Conservation (phyloP, 92 coral and sea anemone genomes). For the Diadumene lineata region DNA sequence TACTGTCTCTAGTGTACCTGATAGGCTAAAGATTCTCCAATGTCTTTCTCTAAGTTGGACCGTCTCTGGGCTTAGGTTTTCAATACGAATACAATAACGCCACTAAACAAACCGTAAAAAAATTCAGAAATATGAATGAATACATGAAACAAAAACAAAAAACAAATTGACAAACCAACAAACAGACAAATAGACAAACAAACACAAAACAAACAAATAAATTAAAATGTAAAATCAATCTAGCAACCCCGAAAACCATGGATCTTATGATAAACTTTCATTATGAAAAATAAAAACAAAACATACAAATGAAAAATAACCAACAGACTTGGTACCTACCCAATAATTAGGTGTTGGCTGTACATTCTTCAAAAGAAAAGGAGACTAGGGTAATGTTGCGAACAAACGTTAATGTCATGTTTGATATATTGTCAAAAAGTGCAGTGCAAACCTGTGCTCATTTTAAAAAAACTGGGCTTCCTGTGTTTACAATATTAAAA, state of each 20-base stretch:
- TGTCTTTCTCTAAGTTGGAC: conserved; percentile 95
- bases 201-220: neutral
- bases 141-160: too few species aligned
- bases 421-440: neutral
- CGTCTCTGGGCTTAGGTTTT: conserved; percentile 82
- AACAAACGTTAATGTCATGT: neutral
- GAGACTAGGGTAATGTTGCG: neutral
- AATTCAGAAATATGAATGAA: too few species aligned
- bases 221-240: neutral
- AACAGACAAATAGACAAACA: neutral
- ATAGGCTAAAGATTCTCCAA: conserved; percentile 96
- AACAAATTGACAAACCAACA: too few species aligned
- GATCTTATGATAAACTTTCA: neutral
- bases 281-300: neutral
- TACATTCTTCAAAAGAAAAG: conserved; percentile 50
- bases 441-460: too few species aligned
- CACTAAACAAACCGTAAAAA: conserved; percentile 83
- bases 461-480: neutral
- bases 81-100: conserved; percentile 96
- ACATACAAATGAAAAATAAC: neutral
- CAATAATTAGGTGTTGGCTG: conserved; percentile 86
- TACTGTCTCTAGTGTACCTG: conserved; percentile 97
- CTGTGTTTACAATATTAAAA: too few species aligned
- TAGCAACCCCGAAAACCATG: neutral
- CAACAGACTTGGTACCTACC: conserved; percentile 50